phyloP scores from a whole-genome alignment of 2,797 vertebrate genomes.

The Halcyon leucocephala region DNA sequence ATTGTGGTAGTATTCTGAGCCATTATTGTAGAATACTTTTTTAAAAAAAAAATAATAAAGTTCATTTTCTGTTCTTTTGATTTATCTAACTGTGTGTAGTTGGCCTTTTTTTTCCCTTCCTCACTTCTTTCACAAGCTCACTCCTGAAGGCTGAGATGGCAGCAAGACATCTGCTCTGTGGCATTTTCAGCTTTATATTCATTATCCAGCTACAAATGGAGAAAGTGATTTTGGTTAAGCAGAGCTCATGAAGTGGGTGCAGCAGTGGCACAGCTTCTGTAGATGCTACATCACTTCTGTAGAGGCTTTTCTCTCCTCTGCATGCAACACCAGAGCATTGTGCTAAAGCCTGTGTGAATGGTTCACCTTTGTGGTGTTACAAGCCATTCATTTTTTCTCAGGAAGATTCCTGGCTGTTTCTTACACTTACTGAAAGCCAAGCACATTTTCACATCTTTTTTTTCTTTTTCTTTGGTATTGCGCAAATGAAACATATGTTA shows the following conservation, averaged over 20 bases:
- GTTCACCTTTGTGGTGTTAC: not conserved
- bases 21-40: conserved; percentile 69
- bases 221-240: not conserved
- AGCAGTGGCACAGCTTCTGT: not conserved
- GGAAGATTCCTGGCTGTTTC: not conserved
- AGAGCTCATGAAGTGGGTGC: not conserved
- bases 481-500: not conserved
- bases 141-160: not conserved
- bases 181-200: not conserved
- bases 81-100: not conserved
- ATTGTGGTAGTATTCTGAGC: conserved; percentile 60
- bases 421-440: not conserved
- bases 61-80: conserved; percentile 35
- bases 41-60: not conserved
- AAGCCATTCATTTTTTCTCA: not conserved
- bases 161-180: not conserved
- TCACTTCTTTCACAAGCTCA: not conserved
- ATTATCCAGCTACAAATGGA: not conserved
- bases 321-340: not conserved
- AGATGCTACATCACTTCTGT: not conserved
- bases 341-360: not conserved
- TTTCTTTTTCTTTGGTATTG: not conserved
- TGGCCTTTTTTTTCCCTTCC: not conserved
- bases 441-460: not conserved
- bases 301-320: not conserved